Evolutionary conservation across 2,888 invertebrate species (phyloP).

Genomic region (Bimastos eiseni): DNA sequence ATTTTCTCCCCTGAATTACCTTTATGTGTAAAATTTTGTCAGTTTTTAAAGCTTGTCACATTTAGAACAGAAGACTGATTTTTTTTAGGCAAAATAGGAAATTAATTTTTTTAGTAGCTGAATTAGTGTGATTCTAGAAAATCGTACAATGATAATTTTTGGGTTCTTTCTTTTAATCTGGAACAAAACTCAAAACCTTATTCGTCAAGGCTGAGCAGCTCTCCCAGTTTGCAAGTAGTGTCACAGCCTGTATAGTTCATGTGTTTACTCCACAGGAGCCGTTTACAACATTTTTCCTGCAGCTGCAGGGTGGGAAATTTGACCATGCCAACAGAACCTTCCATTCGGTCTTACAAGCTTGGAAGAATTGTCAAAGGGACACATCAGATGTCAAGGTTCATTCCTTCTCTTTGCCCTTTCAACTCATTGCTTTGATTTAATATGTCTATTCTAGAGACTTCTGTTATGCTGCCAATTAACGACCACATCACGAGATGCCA

Average conservation of each 20-base stretch:
- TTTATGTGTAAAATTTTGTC: neutral
- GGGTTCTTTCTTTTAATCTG: neutral
- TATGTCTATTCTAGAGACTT: neutral
- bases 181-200: neutral
- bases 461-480: neutral
- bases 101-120: neutral
- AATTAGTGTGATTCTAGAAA: neutral
- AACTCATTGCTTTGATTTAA: neutral
- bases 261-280: conserved; percentile 77
- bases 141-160: neutral
- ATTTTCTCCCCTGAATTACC: neutral
- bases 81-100: neutral
- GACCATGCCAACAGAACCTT: conserved; percentile 97
- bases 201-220: neutral
- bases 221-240: neutral
- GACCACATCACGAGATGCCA: neutral
- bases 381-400: conserved; percentile 94
- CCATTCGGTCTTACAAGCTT: conserved; percentile 88
- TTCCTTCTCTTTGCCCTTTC: neutral
- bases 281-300: conserved; percentile 97
- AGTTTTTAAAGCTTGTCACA: neutral
- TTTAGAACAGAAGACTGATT: neutral
- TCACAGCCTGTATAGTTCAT: neutral
- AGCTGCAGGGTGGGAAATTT: conserved; percentile 97
- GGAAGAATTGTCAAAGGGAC: conserved; percentile 98